Conservation (phyloP, 2,113 vertebrate genomes). For the Gnathonemus longibarbis region DNA sequence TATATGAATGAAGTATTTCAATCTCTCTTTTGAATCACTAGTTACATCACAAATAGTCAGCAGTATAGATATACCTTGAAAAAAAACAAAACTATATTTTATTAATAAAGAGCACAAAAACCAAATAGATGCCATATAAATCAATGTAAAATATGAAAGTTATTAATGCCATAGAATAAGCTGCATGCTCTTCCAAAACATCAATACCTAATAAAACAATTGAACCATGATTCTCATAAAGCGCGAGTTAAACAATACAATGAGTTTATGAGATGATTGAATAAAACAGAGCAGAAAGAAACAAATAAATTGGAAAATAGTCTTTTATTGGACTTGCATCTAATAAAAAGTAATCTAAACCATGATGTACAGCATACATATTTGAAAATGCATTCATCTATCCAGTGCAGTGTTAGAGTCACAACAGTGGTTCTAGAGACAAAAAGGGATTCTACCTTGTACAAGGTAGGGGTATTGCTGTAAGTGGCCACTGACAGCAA, state of each 20-base stretch:
- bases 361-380: not conserved
- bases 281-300: not conserved
- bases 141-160: not conserved
- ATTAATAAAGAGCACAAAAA: not conserved
- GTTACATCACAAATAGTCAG: not conserved
- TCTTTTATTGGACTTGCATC: not conserved
- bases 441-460: not conserved
- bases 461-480: not conserved
- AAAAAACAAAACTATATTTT: not conserved
- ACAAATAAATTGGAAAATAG: not conserved
- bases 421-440: not conserved
- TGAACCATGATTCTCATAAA: not conserved
- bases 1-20: not conserved
- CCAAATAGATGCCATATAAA: not conserved
- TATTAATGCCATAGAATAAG: not conserved
- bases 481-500: not conserved
- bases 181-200: not conserved
- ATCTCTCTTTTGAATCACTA: not conserved
- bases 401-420: not conserved
- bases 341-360: not conserved
- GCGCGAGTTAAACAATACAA: not conserved
- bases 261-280: not conserved
- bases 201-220: not conserved
- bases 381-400: not conserved
- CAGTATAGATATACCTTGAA: not conserved